These are phyloP conservation scores for Paradoxurus hermaphroditus DNA, from an alignment of 2,113 vertebrate genomes.

Conservation along the genomic window DNA sequence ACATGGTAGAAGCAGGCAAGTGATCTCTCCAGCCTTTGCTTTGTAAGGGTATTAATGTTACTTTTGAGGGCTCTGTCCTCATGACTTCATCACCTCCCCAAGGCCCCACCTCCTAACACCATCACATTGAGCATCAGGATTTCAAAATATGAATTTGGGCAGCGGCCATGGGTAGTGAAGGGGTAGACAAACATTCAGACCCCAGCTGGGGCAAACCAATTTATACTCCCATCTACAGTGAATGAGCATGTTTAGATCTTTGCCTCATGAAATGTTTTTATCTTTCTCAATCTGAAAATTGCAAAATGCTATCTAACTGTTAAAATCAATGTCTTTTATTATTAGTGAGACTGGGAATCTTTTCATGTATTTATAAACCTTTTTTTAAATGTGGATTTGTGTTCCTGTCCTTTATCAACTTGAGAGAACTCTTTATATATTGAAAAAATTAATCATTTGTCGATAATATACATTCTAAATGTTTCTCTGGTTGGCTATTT, in stretches of 20 bases:
- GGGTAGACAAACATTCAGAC: not conserved
- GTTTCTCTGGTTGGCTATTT: not conserved
- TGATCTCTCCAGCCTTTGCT: not conserved
- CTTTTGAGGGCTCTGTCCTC: not conserved
- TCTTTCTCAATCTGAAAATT: not conserved
- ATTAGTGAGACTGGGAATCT: not conserved
- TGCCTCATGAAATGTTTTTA: not conserved
- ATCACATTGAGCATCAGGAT: not conserved
- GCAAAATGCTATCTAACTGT: not conserved
- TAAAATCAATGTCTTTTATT: not conserved
- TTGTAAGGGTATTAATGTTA: not conserved
- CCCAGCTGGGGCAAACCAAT: not conserved
- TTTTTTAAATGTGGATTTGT: not conserved
- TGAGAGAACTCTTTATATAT: not conserved
- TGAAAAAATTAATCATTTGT: slow-evolving; percentile 32
- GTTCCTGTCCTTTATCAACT: not conserved
- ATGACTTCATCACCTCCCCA: not conserved
- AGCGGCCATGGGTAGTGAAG: not conserved
- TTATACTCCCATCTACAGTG: not conserved
- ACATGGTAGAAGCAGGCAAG: not conserved
- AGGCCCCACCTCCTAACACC: not conserved
- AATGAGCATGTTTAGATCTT: not conserved
- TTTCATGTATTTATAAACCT: not conserved
- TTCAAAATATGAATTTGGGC: not conserved
- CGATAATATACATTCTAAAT: not conserved